A percentile compares a stretch with the other conserved stretches of the same genome.
Evolutionary conservation across 1,140 invertebrate genomes (phyloP).

Genomic region (Choristoneura fumiferana): DNA sequence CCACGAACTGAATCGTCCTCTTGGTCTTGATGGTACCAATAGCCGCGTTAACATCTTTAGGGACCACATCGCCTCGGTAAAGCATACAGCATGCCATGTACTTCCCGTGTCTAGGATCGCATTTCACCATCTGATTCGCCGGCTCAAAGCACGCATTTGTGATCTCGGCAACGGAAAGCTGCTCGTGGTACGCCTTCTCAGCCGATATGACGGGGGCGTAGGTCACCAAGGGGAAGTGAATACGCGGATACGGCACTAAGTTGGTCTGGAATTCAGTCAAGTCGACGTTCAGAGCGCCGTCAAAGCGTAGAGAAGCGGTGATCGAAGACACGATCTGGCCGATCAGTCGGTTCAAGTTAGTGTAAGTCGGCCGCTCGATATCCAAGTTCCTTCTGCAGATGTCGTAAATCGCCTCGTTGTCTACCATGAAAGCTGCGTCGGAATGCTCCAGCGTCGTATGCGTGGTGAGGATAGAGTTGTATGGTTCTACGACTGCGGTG

Average conservation of each 20-base stretch:
- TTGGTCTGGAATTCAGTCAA: slow-evolving; percentile 94
- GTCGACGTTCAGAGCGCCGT: slow-evolving; percentile 91
- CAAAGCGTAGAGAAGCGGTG: slow-evolving; percentile 81
- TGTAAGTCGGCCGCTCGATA: slow-evolving; percentile 91
- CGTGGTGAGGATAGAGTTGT: slow-evolving; percentile 91
- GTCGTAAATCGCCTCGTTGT: slow-evolving; percentile 90
- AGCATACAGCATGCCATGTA: slow-evolving; percentile 94
- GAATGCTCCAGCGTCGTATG: slow-evolving; percentile 92
- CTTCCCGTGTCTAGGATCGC: slow-evolving; percentile 92
- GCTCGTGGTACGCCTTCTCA: slow-evolving; percentile 91
- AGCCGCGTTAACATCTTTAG: slow-evolving; percentile 92
- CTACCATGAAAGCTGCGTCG: slow-evolving; percentile 93
- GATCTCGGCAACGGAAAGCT: slow-evolving; percentile 89
- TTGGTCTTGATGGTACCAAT: slow-evolving; percentile 92
- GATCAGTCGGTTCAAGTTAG: slow-evolving; percentile 88
- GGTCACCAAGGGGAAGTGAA: slow-evolving; percentile 91
- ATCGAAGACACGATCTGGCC: slow-evolving; percentile 93
- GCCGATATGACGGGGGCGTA: slow-evolving; percentile 92
- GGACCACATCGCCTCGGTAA: slow-evolving; percentile 84
- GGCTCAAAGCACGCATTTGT: slow-evolving; percentile 94
- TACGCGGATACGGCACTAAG: slow-evolving; percentile 90
- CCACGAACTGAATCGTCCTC: slow-evolving; percentile 91
- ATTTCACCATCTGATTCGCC: slow-evolving; percentile 94
- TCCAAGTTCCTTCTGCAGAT: slow-evolving; percentile 93
- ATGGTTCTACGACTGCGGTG: slow-evolving; percentile 94